Conservation (phyloP, 2,113 vertebrate genomes). For the Acanthochromis polyacanthus region DNA sequence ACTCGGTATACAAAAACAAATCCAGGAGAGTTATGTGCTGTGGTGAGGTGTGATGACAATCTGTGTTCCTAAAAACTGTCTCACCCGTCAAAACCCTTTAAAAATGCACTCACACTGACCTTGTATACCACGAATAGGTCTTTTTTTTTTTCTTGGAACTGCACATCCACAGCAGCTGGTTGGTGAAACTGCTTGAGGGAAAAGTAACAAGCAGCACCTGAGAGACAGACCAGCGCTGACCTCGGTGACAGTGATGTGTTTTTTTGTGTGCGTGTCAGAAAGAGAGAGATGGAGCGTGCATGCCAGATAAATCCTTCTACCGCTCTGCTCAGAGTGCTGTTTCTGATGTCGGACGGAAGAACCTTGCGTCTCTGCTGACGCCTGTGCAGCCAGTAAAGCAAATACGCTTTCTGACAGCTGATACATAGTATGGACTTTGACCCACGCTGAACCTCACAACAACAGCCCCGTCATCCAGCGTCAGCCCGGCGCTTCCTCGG, state of each 20-base stretch:
- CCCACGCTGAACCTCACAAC: slow-evolving; percentile 25
- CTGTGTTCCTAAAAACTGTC: not conserved
- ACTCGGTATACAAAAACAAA: too few species aligned
- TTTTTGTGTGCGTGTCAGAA: not conserved
- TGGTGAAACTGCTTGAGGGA: slow-evolving; percentile 7
- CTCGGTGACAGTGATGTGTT: slow-evolving; percentile 25
- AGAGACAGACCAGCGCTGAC: slow-evolving; percentile 10
- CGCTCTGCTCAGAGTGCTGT: slow-evolving; percentile 2
- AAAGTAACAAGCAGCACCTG: slow-evolving; percentile 35
- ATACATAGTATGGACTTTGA: slow-evolving; percentile 58
- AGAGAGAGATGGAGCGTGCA: not conserved
- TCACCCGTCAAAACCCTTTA: not conserved
- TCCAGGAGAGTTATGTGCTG: too few species aligned
- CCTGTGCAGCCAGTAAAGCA: slow-evolving; percentile 46
- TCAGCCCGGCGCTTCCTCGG: slow-evolving; percentile 38
- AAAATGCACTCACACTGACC: not conserved
- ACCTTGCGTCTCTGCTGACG: slow-evolving; percentile 49
- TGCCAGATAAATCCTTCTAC: slow-evolving; percentile 36
- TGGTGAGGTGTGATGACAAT: not conserved
- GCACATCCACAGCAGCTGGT: slow-evolving; percentile 37
- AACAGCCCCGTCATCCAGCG: slow-evolving; percentile 34
- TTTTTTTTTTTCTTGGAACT: slow-evolving; percentile 22
- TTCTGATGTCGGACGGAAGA: slow-evolving; percentile 57
- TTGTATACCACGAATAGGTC: not conserved
- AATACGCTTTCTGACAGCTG: slow-evolving; percentile 60